phyloP scores from a whole-genome alignment of 1,140 invertebrate genomes.

The Episyrphus balteatus region DNA sequence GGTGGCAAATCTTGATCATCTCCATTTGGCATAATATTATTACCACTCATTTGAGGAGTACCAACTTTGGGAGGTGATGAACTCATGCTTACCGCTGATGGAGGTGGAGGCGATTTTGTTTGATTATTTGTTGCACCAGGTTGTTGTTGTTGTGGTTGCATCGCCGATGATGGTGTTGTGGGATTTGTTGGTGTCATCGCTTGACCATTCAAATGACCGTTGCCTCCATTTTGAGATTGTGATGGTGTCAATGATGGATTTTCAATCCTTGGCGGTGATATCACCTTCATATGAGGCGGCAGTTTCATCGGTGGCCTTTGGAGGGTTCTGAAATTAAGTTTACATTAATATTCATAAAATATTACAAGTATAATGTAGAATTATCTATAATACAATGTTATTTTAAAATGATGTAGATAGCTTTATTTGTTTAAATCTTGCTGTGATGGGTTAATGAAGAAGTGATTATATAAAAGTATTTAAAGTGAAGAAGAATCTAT shows the following conservation, averaged over 20 bases:
- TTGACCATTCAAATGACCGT: background rate
- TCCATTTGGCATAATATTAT: conserved; percentile 12
- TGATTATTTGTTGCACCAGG: background rate
- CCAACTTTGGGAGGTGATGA: conserved; percentile 20
- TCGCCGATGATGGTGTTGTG: background rate
- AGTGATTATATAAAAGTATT: background rate
- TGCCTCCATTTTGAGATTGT: conserved; percentile 5
- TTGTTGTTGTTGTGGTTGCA: conserved; percentile 2
- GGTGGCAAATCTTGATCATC: conserved; percentile 28
- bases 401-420: no score
- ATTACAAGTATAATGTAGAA: no score
- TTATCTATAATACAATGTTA: no score
- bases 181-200: conserved; percentile 14
- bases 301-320: conserved; percentile 35
- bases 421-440: no score
- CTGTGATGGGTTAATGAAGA: no score
- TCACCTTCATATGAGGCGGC: conserved; percentile 35
- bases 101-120: conserved; percentile 6
- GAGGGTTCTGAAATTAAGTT: conserved; percentile 20
- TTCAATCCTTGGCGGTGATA: conserved; percentile 34
- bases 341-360: no score
- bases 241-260: conserved; percentile 31
- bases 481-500: background rate
- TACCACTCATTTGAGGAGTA: conserved; percentile 3
- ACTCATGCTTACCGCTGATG: conserved; percentile 6